These are phyloP conservation scores for Chloroclystis v-ata DNA, from an alignment of 2,888 invertebrate genomes.

Conservation along the genomic window DNA sequence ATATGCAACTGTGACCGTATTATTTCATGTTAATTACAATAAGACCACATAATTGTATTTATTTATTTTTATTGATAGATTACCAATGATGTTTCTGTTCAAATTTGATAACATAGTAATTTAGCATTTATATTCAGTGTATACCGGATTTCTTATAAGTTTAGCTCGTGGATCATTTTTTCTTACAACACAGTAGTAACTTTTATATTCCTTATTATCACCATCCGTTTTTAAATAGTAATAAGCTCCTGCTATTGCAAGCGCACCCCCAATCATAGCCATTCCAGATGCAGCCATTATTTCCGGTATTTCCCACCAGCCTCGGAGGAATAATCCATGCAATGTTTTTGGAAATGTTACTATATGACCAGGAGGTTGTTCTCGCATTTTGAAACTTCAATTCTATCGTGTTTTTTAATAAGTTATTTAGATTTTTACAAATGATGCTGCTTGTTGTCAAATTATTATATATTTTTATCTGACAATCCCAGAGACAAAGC, in stretches of 20 bases:
- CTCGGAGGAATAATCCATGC: slow-evolving; percentile 47
- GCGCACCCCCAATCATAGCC: slow-evolving; percentile 75
- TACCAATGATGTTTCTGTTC: too few species aligned
- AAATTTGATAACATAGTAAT: not conserved
- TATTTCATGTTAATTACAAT: too few species aligned
- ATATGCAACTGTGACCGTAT: too few species aligned
- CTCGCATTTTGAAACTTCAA: too few species aligned
- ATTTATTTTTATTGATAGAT: too few species aligned
- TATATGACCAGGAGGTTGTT: slow-evolving; percentile 35
- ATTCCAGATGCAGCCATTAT: slow-evolving; percentile 78
- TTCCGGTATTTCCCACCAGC: slow-evolving; percentile 85
- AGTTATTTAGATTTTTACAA: too few species aligned
- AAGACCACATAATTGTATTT: too few species aligned
- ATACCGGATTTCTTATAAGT: slow-evolving; percentile 51
- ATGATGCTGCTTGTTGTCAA: too few species aligned
- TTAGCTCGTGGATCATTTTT: slow-evolving; percentile 80
- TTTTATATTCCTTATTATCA: slow-evolving; percentile 81
- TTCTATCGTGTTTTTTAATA: too few species aligned
- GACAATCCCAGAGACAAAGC: too few species aligned
- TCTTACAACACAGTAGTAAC: slow-evolving; percentile 78
- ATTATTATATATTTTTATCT: too few species aligned
- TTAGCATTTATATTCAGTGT: slow-evolving; percentile 36
- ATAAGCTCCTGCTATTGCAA: slow-evolving; percentile 60
- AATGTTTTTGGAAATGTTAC: slow-evolving; percentile 47
- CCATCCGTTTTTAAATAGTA: slow-evolving; percentile 75